Evolutionary conservation across 2,888 invertebrate genomes (phyloP), one percentile per base, ranked within the genome.

Genomic region (Amphipyra berbera): DNA sequence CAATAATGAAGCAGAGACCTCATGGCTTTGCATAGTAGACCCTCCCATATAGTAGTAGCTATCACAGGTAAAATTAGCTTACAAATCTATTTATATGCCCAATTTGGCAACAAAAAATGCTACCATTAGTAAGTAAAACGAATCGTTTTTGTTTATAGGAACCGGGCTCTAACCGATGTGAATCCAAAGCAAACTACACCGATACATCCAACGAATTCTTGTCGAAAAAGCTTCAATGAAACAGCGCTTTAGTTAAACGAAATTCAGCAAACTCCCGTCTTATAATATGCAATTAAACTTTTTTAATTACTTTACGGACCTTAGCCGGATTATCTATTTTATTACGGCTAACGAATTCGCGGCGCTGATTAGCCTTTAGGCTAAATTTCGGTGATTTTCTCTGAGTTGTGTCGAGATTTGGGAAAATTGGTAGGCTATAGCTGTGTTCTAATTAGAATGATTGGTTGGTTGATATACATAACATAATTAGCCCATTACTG

Each of bases 221-320:
- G 33, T 30, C n/a, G 30, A 33, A 46, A 45, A 38, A 13, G 38
- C 52, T 38, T 71, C 79, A 84, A 85, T 87, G 87, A 88, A 72
- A 76, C 67, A 72, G 82, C 82, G 71, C 65, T 86, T 87, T 83
- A 71, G 79, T 83, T 84, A 79, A 86, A 86, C 82, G 83, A 84
- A 86, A 84, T 81, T 75, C 74, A 67, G 54, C 58, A 63, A 78
- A 75, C 79, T 74, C 61, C 10, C 58, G 35, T 75, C 76, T 81
- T 79, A 71, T 73, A 76, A 73, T 79, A 73, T 87, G 83, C 87
- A 88, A 90, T 90, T 89, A 82, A 90, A 90, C 88, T 90, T 90
- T 89, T 79, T 88, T 89, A 89, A 89, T 90, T 88, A 85, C 84
- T 85, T 85, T 80, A 76, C 75, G 70, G 82, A 81, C 82, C 82